Base-by-base conservation (phyloP, 2,797 vertebrate species). In the Danionella dracula region DNA sequence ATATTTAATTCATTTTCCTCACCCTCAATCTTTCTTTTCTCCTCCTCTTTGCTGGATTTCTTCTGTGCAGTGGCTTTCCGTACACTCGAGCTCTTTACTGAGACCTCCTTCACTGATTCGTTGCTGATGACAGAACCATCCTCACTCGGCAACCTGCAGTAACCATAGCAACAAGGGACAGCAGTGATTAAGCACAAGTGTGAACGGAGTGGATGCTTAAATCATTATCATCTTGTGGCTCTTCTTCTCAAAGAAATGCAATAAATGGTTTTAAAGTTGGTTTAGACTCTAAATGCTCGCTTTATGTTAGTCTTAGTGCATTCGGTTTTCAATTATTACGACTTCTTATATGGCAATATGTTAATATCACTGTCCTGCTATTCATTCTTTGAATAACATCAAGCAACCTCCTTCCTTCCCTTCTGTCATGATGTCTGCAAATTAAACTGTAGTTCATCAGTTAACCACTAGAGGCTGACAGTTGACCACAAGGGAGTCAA, bases 91-190 rank as follows among this genome's bases (percentile, higher is more conserved):
- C 89, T 86, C 77, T 86, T 87, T 75, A 88, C 71, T 0, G 92
- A 92, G 84, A 93, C 92, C 83, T 86, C 90, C 90, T 92, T 96
- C 81, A 87, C 93, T 73, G 95, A 97, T 89, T 94, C 92, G 70
- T 91, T 91, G 89, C 94, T 98, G 94, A 93, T 90, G 90, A 94
- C 89, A 87, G 95, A 99, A 86, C 93, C 94, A 0, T 89, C 93
- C 85, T 96, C 95, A 63, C 95, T 98, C 62, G 92, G 93, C 83
- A 95, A 95, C 84, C 81, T 91, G 90, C 95, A 95, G 92, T 91
- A 96, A 96, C 93, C 96, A 98, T 93, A 92, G 94, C 91, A 96
- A 98, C 95, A 95, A 85, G 66, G 85, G 87, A 80, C 90, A 89
- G 84, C 64, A 70, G 88, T 95, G 83, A 96, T 87, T 85, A 83